Conservation (phyloP, 2,888 invertebrate species). For the Julus scandinavius region DNA sequence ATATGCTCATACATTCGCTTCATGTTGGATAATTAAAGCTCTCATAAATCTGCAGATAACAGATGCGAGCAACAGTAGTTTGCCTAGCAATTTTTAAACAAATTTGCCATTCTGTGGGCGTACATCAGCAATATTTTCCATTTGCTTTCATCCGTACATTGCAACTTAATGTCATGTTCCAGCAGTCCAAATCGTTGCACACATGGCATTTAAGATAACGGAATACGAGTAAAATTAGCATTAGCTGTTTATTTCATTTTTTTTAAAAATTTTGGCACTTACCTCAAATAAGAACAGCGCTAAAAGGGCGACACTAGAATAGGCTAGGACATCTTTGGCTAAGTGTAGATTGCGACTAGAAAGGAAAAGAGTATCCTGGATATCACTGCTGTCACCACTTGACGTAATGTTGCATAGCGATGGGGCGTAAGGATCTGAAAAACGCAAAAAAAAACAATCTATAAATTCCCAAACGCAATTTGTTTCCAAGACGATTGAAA, state of each 20-base stretch:
- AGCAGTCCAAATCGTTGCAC: neutral
- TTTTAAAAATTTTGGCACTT: conserved; percentile 1
- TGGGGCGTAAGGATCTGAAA: conserved; percentile 46
- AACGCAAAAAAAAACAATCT: neutral
- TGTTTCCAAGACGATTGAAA: neutral
- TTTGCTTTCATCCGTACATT: neutral
- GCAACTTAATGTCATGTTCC: neutral
- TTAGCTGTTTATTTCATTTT: neutral
- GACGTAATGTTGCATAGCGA: conserved; percentile 47
- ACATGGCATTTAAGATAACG: neutral
- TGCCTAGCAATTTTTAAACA: neutral
- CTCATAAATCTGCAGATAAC: neutral
- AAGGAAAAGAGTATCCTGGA: neutral
- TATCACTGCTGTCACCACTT: conserved; percentile 35
- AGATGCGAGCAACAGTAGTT: neutral
- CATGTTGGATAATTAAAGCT: neutral
- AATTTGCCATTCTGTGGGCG: neutral
- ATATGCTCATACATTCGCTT: neutral
- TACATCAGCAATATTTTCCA: neutral
- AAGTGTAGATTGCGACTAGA: conserved; percentile 50
- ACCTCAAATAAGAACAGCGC: conserved; percentile 51
- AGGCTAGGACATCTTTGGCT: conserved; percentile 48
- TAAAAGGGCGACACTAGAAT: conserved; percentile 42
- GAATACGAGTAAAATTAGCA: neutral
- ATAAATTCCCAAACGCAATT: neutral